A percentile compares a stretch with the other conserved stretches of the same genome.
Conservation (phyloP, 2,888 invertebrate species). For the Entomobrya proxima region DNA sequence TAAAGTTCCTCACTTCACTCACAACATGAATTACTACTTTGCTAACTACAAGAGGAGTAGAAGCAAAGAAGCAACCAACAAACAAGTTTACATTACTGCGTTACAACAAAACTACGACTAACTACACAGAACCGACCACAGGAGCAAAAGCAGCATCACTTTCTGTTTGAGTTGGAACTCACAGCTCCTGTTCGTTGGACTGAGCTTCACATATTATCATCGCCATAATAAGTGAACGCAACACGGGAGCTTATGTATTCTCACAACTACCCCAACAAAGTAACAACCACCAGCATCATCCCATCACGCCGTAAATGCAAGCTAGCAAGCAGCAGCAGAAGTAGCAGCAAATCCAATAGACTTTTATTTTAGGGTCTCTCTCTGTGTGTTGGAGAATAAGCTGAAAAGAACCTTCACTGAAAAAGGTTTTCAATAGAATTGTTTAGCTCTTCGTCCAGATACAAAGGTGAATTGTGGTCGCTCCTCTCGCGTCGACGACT, state of each 20-base stretch:
- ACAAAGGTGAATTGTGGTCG: constrained; percentile 71
- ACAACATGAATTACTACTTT: constrained; percentile 45
- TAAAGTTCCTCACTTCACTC: constrained; percentile 2
- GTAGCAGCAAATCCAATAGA: constrained; percentile 47
- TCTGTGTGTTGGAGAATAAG: constrained; percentile 36
- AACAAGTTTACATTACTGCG: constrained; percentile 51
- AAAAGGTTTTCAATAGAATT: constrained; percentile 71
- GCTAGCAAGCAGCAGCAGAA: constrained; percentile 24
- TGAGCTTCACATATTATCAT: background rate
- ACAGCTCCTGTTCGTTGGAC: constrained; percentile 22
- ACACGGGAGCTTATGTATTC: constrained; percentile 42
- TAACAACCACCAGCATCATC: constrained; percentile 39
- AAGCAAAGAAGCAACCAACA: constrained; percentile 26
- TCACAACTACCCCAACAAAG: constrained; percentile 45
- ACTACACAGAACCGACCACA: constrained; percentile 22
- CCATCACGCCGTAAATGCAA: background rate
- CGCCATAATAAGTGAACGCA: background rate
- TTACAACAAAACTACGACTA: constrained; percentile 37
- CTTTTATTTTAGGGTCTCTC: constrained; percentile 55
- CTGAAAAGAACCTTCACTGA: constrained; percentile 65
- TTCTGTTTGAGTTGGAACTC: background rate
- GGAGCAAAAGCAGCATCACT: constrained; percentile 34
- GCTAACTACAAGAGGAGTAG: constrained; percentile 25
- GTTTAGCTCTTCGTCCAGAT: constrained; percentile 68
- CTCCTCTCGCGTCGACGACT: constrained; percentile 59